Evolutionary conservation across 1,140 invertebrate genomes (phyloP), one percentile per base, ranked within the genome.

Genomic region (Drosophila seguyi): DNA sequence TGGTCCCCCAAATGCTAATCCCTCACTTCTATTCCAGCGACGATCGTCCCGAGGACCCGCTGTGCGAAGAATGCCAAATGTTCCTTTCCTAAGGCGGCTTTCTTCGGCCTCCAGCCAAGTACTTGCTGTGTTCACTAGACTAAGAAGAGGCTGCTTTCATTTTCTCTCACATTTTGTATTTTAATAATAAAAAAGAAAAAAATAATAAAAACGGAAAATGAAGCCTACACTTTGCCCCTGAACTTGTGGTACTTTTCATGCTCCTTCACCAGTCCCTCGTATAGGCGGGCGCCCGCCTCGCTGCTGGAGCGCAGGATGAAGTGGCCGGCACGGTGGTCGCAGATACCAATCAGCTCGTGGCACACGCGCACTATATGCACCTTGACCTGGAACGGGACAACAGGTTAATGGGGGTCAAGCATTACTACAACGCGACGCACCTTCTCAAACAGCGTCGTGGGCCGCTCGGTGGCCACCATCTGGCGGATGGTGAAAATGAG

Each of bases 201-300:
- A 58, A 41, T 34, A 47, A 22, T 20, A 29, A 18, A 1, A 5
- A 25, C 0, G 6, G 10, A 14, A 53, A 73, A 8, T n/a, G 11
- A 62, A 38, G n/a, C 10, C 71, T 86, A 92, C 6, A 92, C 91
- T 65, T 93, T 93, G 27, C 92, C 92, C 11, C 86, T 79, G 53
- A 93, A 93, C 39, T 91, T 93, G 75, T 92, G 81, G 48, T 92
- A 92, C 56, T 92, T 93, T 20, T 90, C 72, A 56, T 92, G 87
- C 50, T 93, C 92, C 72, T 91, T 92, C 18, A 88, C 56, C 41
- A 92, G 39, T 3, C 57, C 61, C 59, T 92, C 90, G 34, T 92
- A 93, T 42, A 92, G 60, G 3, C 85, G 71, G 45, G 86, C 71
- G n/a, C 86, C 88, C 1, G 92, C 92, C 36, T 92, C 92, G 53